Evolutionary conservation across 1,140 invertebrate species (phyloP), one percentile per base, ranked within the genome.

Genomic region (Mylabris phalerata): DNA sequence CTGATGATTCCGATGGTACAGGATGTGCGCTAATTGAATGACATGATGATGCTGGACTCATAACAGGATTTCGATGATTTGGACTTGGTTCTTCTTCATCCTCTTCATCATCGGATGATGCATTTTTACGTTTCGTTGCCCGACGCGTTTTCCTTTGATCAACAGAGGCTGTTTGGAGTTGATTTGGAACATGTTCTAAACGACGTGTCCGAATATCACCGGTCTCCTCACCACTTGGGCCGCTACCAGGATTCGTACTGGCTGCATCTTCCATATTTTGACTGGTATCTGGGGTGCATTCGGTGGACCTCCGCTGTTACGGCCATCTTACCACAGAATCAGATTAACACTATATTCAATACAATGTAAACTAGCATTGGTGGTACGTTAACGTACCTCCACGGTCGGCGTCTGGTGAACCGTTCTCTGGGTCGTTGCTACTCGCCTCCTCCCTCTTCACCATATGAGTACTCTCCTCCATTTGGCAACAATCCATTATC

Each of bases 401-500:
- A 73, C 82, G 82, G 74, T 92, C 89, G n/a, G 86, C 84, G 68
- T 90, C 89, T 1, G 90, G 89, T 2, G 90, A 91, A 41, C 88
- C 89, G 68, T 90, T 89, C 69, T 91, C 90, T 27, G 89, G 88
- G 71, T 92, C 90, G 64, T 85, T 83, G 41, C 84, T 84, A n/a
- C 80, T 79, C 3, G 84, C 77, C 66, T 92, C 89, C 77, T 92
- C 90, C 59, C 88, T 77, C 69, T 92, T 92, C 6, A 84, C 81
- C 62, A 83, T 82, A 72, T 84, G 84, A 13, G 86, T 83, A 57
- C 82, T 86, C 60, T 90, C 87, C 69, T 92, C 89, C 68, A 96
- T 73, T 77, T 96, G 94, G 72, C 90, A 94, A 69, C 88, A 89
- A 74, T 96, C 93, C 86, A 96, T 87, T 41, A 96, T 88, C 40